Evolutionary conservation across 2,113 vertebrate species (phyloP).

Genomic region (Amblyopsis rosae): DNA sequence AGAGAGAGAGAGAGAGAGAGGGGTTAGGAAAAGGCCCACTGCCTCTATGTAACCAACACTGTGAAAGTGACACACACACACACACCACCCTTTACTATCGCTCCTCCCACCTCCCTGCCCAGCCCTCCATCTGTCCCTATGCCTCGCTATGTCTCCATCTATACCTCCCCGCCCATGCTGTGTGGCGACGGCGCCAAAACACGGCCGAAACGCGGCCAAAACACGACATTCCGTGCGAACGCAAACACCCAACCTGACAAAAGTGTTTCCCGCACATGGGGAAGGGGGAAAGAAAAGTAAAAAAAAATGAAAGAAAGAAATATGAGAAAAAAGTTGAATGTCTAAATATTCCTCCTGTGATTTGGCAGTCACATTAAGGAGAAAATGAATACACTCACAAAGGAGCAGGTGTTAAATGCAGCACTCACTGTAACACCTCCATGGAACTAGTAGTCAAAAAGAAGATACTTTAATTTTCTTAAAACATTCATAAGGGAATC

Average conservation of each 20-base stretch:
- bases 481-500: not conserved
- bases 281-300: too few relatives aligned
- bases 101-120: conserved; percentile 43
- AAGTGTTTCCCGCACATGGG: too few relatives aligned
- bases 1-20: conserved; percentile 27
- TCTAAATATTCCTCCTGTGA: too few relatives aligned
- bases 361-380: too few relatives aligned
- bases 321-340: too few relatives aligned
- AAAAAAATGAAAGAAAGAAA: too few relatives aligned
- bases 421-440: not conserved
- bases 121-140: not conserved
- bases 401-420: conserved; percentile 7
- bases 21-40: conserved; percentile 33
- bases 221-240: too few relatives aligned
- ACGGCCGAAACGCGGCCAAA: too few relatives aligned
- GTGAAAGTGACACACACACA: conserved; percentile 1
- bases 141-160: not conserved
- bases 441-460: too few relatives aligned
- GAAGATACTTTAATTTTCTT: too few relatives aligned
- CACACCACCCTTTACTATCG: not conserved
- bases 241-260: too few relatives aligned
- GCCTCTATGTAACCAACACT: conserved; percentile 4
- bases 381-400: not conserved
- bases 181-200: too few relatives aligned
- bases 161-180: not conserved